phyloP scores from a whole-genome alignment of 2,888 invertebrate species.

The Thecocarcelia acutangulata region DNA sequence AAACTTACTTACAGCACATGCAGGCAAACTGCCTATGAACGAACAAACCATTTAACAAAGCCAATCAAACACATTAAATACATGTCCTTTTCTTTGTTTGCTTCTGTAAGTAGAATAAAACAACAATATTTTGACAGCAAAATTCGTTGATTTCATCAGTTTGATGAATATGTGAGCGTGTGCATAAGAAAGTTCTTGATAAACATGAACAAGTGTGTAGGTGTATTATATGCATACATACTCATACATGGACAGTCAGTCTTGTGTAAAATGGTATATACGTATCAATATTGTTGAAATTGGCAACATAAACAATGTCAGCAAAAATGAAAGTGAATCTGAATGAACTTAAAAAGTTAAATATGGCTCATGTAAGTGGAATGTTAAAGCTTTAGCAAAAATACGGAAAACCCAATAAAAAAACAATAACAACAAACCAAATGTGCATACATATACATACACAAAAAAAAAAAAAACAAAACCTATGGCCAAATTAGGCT shows the following conservation, averaged over 20 bases:
- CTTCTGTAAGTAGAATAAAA: constrained; percentile 16
- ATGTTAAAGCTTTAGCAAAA: neutral
- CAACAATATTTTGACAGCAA: constrained; percentile 59
- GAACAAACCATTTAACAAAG: neutral
- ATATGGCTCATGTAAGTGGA: constrained; percentile 44
- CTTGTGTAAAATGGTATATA: constrained; percentile 26
- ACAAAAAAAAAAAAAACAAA: constrained; percentile 7
- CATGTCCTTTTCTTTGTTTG: neutral
- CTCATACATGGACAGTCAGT: neutral
- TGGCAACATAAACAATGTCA: constrained; percentile 61
- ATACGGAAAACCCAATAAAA: neutral
- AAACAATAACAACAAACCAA: constrained; percentile 21
- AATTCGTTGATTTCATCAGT: constrained; percentile 48
- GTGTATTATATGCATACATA: constrained; percentile 20
- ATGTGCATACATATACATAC: neutral
- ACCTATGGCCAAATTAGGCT: constrained; percentile 48
- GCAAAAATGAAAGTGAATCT: constrained; percentile 65
- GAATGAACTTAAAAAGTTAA: constrained; percentile 54
- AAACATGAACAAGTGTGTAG: neutral
- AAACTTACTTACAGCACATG: neutral
- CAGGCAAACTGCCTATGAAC: neutral
- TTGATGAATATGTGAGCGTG: constrained; percentile 23
- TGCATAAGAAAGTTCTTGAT: constrained; percentile 17
- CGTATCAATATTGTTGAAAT: constrained; percentile 49
- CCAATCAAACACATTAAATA: constrained; percentile 1